Evolutionary conservation across 2,113 vertebrate species (phyloP).

Genomic region (Notechis scutatus): DNA sequence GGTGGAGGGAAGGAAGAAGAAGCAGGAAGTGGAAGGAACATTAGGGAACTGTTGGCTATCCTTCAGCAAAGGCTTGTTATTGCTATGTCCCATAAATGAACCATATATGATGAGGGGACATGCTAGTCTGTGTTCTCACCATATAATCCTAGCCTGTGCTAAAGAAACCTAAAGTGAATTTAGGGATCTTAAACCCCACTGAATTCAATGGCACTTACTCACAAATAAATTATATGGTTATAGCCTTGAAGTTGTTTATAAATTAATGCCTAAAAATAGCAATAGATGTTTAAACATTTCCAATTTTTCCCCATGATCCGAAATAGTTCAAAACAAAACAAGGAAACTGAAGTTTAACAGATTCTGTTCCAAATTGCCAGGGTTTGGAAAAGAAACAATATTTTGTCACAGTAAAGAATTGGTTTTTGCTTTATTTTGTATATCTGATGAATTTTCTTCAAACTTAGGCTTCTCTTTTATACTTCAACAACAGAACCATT

Average conservation of each 20-base stretch:
- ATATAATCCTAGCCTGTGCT: background rate
- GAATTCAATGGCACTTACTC: background rate
- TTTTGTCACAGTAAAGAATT: background rate
- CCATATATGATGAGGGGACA: background rate
- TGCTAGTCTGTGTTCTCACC: background rate
- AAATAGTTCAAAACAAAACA: background rate
- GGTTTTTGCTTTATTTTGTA: background rate
- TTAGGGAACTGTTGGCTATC: slow-evolving; percentile 3
- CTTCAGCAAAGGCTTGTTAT: background rate
- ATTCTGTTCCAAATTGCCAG: background rate
- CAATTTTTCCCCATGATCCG: background rate
- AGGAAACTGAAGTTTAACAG: background rate
- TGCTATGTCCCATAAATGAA: background rate
- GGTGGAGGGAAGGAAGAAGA: slow-evolving; percentile 40
- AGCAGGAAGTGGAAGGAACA: slow-evolving; percentile 39
- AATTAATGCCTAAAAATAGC: background rate
- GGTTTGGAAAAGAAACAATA: background rate
- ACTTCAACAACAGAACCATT: background rate
- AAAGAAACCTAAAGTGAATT: background rate
- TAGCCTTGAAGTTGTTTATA: background rate
- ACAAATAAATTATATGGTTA: background rate
- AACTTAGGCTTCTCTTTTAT: background rate
- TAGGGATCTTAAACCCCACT: background rate
- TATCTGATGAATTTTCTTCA: background rate
- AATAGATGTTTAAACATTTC: background rate